Conservation (phyloP, 2,113 vertebrate genomes). For the Sinocyclocheilus grahami region DNA sequence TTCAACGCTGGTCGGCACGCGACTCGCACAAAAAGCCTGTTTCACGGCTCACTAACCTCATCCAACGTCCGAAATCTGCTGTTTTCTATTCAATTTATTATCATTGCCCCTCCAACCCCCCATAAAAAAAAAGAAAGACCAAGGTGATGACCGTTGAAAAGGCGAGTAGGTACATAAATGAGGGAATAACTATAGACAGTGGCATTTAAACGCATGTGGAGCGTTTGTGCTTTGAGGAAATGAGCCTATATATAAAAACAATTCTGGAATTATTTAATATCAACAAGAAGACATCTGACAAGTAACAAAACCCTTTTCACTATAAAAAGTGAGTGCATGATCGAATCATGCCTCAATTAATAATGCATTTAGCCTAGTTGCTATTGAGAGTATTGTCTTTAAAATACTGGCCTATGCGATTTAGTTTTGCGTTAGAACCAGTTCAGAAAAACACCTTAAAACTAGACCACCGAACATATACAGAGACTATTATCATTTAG, state of each 20-base stretch:
- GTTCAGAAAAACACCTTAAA: neutral
- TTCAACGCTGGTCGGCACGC: constrained; percentile 71
- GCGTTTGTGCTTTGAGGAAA: too few species aligned
- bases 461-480: neutral
- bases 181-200: constrained; percentile 27
- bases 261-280: neutral
- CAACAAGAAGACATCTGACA: neutral
- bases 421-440: neutral
- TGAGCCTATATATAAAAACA: too few species aligned
- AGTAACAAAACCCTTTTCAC: neutral
- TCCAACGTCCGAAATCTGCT: constrained; percentile 72
- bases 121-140: neutral
- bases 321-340: neutral
- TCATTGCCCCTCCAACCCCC: constrained; percentile 31
- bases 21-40: constrained; percentile 80
- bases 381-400: neutral
- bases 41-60: constrained; percentile 73
- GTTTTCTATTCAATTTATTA: constrained; percentile 56
- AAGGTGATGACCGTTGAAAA: constrained; percentile 50
- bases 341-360: neutral
- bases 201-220: neutral
- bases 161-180: constrained; percentile 33
- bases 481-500: neutral
- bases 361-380: neutral
- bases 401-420: neutral